Base-by-base conservation (phyloP, 2,888 invertebrate genomes). In the Lamproptera curius region DNA sequence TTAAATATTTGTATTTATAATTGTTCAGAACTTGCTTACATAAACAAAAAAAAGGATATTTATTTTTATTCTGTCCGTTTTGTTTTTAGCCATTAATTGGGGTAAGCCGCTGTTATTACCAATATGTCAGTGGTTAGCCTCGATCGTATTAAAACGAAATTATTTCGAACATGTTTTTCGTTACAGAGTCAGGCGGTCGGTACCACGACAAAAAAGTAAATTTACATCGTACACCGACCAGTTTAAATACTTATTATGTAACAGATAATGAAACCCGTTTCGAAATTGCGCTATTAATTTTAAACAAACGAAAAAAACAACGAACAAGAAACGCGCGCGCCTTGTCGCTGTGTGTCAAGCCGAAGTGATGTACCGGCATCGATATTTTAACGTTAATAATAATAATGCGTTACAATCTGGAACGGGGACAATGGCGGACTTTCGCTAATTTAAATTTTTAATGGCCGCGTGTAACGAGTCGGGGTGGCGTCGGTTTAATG, bases 371-470 rank as follows among this genome's bases (percentile, higher is more conserved):
- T 48, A 48, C 37, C 48, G 39, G 43, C 35, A 34, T 34, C 48
- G 36, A 48, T 6, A 20, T 20, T 37, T n/a, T n/a, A n/a, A n/a
- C n/a, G n/a, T n/a, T n/a, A n/a, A n/a, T n/a, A n/a, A n/a, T n/a
- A n/a, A n/a, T n/a, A n/a, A n/a, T 43, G 39, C 39, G 16, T 40
- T 16, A 35, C 15, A 23, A 35, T 43, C 40, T 49, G 34, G 48
- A 49, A 49, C 43, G 39, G 42, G 59, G 55, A 54, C 43, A 43
- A 39, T 58, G 55, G 54, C 54, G 43, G 57, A 61, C 62, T 63
- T 63, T 62, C 62, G 52, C 61, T 57, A 55, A 66, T 65, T 65
- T 65, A 51, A 62, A 65, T 62, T 59, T 56, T 59, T 54, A 57
- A 61, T 59, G 55, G 49, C 51, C 48, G n/a, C n/a, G n/a, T 59